Evolutionary conservation across 1,140 invertebrate species (phyloP), one percentile per base, ranked within the genome.

Genomic region (Venustaconcha ellipsiformis): DNA sequence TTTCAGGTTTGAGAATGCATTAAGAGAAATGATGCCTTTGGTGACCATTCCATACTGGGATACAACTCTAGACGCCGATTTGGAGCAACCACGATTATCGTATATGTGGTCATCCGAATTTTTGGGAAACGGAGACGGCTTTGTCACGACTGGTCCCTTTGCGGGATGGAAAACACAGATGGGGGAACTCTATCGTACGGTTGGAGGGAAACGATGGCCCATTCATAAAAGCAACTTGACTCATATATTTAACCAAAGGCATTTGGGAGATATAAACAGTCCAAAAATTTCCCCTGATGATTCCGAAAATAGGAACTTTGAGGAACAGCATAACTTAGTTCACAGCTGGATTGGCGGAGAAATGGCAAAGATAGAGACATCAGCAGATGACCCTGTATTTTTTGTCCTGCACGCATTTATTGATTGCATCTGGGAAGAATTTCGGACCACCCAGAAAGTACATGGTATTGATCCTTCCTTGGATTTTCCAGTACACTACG

Each of bases 31-130:
- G 66, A 67, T 72, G 17, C 77, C 82, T 15, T 63, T 72, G 12
- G 70, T 89, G 5, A 86, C 87, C 11, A 74, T 90, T n/a, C 87
- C 89, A 14, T 90, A 90, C 82, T 90, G 89, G 88, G 88, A 90
- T 67, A 82, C 76, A 20, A 84, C 85, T 0, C 56, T 90, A 57
- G 89, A 90, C 73, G 71, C 70, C 5, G 82, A 81, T 58, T 70
- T 90, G 8, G 81, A 83, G 1, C 72, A 88, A 71, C 77, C 82
- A 14, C 78, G 83, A 13, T 78, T 86, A 37, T 90, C 89, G 4
- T 83, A 87, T 66, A 68, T 90, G 30, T 90, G 87, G 76, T 82
- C 78, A 30, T 63, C 79, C 1, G 70, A 86, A n/a, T 88, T 90
- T 71, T 67, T 89, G 66, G 89, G 89, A 3, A 88, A 88, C 71